A percentile compares a stretch with the other conserved stretches of the same genome.
Conservation (phyloP, 1,140 invertebrate species). For the Gryon sp. region DNA sequence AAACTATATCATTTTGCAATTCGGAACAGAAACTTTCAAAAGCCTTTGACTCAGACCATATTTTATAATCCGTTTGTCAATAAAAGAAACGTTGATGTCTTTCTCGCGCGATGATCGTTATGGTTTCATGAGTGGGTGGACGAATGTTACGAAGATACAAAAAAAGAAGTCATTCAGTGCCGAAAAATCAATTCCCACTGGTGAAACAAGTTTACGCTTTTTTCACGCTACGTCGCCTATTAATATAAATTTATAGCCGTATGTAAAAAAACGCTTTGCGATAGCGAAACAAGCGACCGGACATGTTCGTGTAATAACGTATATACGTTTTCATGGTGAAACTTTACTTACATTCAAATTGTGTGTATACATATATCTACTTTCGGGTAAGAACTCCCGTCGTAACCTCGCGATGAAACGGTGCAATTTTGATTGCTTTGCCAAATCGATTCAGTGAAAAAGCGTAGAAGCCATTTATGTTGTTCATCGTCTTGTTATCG, state of each 20-base stretch:
- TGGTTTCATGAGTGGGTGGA: conserved; percentile 24
- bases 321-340: too few species aligned
- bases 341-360: too few species aligned
- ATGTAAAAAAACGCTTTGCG: conserved; percentile 6
- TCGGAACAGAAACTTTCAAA: conserved; percentile 31
- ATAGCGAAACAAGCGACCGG: conserved; percentile 26
- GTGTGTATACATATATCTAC: background rate
- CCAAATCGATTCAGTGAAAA: conserved; percentile 31
- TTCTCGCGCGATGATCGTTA: conserved; percentile 20
- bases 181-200: conserved; percentile 28
- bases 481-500: conserved; percentile 30
- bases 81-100: conserved; percentile 30
- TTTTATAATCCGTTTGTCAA: conserved; percentile 38
- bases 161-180: background rate
- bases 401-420: conserved; percentile 12
- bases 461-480: conserved; percentile 19
- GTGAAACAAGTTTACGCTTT: conserved; percentile 25
- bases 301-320: background rate
- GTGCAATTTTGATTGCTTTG: conserved; percentile 25
- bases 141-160: too few species aligned
- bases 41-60: conserved; percentile 19
- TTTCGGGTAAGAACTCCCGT: background rate
- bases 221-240: conserved; percentile 30
- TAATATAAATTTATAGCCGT: conserved; percentile 44
- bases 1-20: conserved; percentile 36